These are phyloP conservation scores for Ariolimax columbianus DNA, from an alignment of 2,888 invertebrate genomes.

Conservation along the genomic window DNA sequence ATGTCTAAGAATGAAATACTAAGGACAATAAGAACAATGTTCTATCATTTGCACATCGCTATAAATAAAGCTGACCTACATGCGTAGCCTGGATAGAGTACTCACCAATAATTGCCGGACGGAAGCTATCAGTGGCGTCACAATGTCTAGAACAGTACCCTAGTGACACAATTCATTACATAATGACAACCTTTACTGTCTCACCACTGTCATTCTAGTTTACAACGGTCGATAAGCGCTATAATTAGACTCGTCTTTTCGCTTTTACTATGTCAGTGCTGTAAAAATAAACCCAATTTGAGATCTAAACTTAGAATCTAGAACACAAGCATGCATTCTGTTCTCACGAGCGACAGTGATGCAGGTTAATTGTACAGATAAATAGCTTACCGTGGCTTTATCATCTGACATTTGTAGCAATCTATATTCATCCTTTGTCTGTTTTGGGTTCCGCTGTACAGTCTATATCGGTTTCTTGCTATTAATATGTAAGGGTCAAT, in stretches of 20 bases:
- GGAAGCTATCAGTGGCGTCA: not conserved
- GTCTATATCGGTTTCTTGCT: not conserved
- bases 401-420: not conserved
- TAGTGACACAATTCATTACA: conserved; percentile 21
- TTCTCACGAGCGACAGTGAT: not conserved
- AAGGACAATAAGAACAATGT: no score
- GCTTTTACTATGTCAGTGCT: no score
- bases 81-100: not conserved
- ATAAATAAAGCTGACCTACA: not conserved
- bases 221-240: not conserved
- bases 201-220: not conserved
- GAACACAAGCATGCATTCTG: not conserved
- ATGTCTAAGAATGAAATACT: no score
- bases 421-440: not conserved
- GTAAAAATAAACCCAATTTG: conserved; percentile 20
- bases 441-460: not conserved
- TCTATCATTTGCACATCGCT: not conserved
- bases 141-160: not conserved
- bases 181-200: not conserved
- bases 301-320: conserved; percentile 6
- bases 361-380: not conserved
- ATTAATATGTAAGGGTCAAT: not conserved
- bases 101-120: not conserved
- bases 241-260: not conserved
- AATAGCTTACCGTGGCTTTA: no score